Base-by-base conservation (phyloP, 2,113 vertebrate genomes). In the Elanoides forficatus region DNA sequence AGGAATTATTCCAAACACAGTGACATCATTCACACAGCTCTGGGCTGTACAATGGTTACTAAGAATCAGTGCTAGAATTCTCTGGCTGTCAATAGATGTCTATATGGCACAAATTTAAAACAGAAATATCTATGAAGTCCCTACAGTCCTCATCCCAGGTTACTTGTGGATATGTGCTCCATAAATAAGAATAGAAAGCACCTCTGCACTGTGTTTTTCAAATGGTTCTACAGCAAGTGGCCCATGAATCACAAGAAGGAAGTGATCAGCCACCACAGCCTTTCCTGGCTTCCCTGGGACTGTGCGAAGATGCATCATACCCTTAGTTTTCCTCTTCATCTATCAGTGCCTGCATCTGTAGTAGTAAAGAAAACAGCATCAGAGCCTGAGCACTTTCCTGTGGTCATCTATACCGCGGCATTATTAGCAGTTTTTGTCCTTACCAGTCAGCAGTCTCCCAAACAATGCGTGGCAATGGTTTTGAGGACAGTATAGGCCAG, bases 11-110 rank as follows among this genome's bases (percentile, higher is more conserved):
- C 95, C 94, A 97, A 89, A 78, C 47, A 81, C 59, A 50, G 86
- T 95, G 93, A 97, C 91, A 92, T 97, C 88, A 96, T 92, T 92
- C 86, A 91, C 45, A 74, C 42, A 81, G 72, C 83, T 86, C 94
- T 81, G 83, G 47, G 50, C 67, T 84, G 55, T 90, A 81, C 36
- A 70, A 9, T 52, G 29, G 48, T 82, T 94, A 74, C 70, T 88
- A 62, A 93, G 74, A 88, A 72, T 80, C 22, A 48, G 66, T 73
- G 43, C 74, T 85, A 52, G 96, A 62, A 40, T 79, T 94, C 52
- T 82, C 79, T 85, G 73, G 66, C 84, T 80, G 48, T 91, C 0
- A 0, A 43, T 85, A 65, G 14, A 79, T 75, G 42, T 80, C 81
- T 87, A 10, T 47, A 58, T 52, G 36, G 78, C 27, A 75, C 40